Conservation (phyloP, 2,888 invertebrate species). For the Teleogryllus oceanicus region DNA sequence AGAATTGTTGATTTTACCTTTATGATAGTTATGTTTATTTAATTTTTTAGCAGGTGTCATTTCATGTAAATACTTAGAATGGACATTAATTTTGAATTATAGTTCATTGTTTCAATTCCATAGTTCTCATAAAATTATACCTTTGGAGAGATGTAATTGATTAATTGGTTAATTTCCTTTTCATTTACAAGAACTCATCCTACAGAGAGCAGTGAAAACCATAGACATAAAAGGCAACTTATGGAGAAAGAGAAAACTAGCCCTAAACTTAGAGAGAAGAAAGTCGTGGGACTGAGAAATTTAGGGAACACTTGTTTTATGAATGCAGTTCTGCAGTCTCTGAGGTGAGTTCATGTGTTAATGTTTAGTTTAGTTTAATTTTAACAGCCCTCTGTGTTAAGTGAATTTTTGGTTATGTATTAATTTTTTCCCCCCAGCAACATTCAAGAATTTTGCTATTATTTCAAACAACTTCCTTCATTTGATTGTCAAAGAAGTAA, state of each 20-base stretch:
- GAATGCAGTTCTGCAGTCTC: slow-evolving; percentile 79
- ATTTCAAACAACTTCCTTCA: slow-evolving; percentile 73
- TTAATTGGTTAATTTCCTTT: too few relatives aligned
- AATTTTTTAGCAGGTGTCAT: too few relatives aligned
- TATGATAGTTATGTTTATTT: not conserved
- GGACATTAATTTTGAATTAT: too few relatives aligned
- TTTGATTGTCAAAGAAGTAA: slow-evolving; percentile 55
- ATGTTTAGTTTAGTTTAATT: too few relatives aligned
- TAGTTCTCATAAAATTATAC: too few relatives aligned
- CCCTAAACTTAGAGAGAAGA: slow-evolving; percentile 52
- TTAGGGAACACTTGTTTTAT: slow-evolving; percentile 83
- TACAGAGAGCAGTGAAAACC: slow-evolving; percentile 41
- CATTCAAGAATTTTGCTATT: slow-evolving; percentile 78
- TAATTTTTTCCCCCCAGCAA: slow-evolving; percentile 54
- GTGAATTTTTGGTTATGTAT: not conserved
- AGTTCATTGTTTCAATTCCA: too few relatives aligned
- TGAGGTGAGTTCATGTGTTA: slow-evolving; percentile 49
- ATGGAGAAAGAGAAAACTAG: slow-evolving; percentile 43
- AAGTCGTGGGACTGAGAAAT: slow-evolving; percentile 71
- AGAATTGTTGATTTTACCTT: not conserved
- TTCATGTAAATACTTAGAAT: too few relatives aligned
- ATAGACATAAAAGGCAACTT: slow-evolving; percentile 35
- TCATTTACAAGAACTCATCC: slow-evolving; percentile 23
- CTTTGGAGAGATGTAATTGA: too few relatives aligned
- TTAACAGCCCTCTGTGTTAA: not conserved